phyloP scores from a whole-genome alignment of 2,888 invertebrate species.

The Cataglyphis altisquamis region DNA sequence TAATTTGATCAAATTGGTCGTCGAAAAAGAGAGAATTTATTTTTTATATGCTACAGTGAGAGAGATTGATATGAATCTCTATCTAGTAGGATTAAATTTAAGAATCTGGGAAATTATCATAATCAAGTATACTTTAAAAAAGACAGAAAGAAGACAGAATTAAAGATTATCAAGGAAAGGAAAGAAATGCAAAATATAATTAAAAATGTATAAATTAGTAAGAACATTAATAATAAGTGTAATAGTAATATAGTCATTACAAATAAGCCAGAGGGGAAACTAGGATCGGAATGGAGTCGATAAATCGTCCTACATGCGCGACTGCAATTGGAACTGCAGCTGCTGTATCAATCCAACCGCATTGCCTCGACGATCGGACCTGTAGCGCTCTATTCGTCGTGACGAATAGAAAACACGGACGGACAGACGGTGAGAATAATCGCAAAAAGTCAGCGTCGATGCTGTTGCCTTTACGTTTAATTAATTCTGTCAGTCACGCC shows the following conservation, averaged over 20 bases:
- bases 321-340: background rate
- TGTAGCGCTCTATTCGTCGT: slow-evolving; percentile 34
- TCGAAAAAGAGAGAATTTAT: slow-evolving; percentile 18
- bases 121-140: background rate
- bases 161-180: background rate
- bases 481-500: slow-evolving; percentile 57
- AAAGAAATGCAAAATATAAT: background rate
- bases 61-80: background rate
- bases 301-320: slow-evolving; percentile 43
- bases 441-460: slow-evolving; percentile 49
- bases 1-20: background rate
- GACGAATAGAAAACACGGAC: slow-evolving; percentile 48
- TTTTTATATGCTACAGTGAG: background rate
- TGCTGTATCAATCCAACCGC: slow-evolving; percentile 18
- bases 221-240: background rate
- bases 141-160: background rate
- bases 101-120: background rate
- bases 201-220: background rate
- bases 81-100: background rate
- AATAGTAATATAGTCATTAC: background rate
- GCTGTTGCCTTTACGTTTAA: slow-evolving; percentile 61
- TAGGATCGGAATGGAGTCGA: slow-evolving; percentile 2
- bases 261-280: background rate
- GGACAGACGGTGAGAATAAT: slow-evolving; percentile 52
- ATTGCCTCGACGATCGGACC: slow-evolving; percentile 46